A percentile compares a stretch with the other conserved stretches of the same genome.
Conservation (phyloP, 2,113 vertebrate species). For the Passerina amoena region DNA sequence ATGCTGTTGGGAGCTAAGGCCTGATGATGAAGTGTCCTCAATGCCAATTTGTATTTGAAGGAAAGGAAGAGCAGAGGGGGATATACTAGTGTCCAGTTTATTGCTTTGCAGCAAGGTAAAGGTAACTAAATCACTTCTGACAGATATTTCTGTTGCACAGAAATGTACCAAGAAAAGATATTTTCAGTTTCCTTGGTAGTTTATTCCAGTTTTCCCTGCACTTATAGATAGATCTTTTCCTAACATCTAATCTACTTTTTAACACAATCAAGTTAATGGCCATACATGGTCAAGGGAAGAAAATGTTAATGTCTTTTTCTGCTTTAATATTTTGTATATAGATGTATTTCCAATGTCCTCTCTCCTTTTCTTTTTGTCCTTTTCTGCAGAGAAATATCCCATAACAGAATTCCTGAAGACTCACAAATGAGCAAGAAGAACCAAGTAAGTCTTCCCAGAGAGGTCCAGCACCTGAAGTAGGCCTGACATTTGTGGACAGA, state of each 20-base stretch:
- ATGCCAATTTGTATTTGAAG: neutral
- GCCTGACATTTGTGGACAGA: neutral
- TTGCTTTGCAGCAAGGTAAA: neutral
- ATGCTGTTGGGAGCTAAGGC: neutral
- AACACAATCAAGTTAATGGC: neutral
- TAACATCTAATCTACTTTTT: neutral
- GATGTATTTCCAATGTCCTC: neutral
- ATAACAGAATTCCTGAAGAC: neutral
- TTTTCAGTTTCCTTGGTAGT: neutral
- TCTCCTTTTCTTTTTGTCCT: neutral
- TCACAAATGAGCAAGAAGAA: neutral
- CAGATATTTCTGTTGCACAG: neutral
- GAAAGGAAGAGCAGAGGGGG: neutral
- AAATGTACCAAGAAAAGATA: neutral
- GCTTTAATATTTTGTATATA: neutral
- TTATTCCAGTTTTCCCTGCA: neutral
- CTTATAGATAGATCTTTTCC: neutral
- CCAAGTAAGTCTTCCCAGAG: neutral
- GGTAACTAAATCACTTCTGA: neutral
- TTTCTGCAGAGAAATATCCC: neutral
- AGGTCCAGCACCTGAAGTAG: neutral
- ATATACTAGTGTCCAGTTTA: neutral
- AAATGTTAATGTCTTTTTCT: neutral
- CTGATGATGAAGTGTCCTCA: neutral
- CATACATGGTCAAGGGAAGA: neutral